These are phyloP conservation scores for Hippoglossus hippoglossus DNA, from an alignment of 2,797 vertebrate species.

Conservation along the genomic window DNA sequence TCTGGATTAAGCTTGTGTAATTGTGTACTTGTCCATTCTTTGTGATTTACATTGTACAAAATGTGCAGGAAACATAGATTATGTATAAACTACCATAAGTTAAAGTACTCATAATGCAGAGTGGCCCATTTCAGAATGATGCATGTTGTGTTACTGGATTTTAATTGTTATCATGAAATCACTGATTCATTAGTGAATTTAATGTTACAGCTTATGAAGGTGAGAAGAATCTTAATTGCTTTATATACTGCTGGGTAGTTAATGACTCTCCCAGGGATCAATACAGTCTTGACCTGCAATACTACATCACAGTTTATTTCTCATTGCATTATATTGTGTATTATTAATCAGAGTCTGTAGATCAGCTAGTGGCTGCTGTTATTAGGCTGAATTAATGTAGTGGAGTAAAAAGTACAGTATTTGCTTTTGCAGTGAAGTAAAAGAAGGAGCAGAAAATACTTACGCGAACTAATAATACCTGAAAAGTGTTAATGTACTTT, in stretches of 20 bases:
- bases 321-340: background rate
- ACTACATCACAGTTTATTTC: background rate
- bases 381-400: background rate
- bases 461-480: no score
- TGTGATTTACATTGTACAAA: no score
- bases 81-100: no score
- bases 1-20: no score
- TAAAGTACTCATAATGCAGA: no score
- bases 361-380: no score
- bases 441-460: background rate
- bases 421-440: background rate
- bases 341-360: background rate
- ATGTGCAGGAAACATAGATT: no score
- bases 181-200: background rate
- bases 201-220: background rate
- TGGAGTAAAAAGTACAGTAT: no score
- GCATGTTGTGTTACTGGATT: background rate
- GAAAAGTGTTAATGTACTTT: background rate
- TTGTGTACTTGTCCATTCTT: no score
- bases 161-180: background rate
- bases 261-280: background rate
- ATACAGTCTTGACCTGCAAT: background rate
- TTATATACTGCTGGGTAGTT: background rate
- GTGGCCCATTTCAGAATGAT: background rate
- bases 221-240: background rate